phyloP scores from a whole-genome alignment of 2,113 vertebrate species.

The Pyxicephalus adspersus region DNA sequence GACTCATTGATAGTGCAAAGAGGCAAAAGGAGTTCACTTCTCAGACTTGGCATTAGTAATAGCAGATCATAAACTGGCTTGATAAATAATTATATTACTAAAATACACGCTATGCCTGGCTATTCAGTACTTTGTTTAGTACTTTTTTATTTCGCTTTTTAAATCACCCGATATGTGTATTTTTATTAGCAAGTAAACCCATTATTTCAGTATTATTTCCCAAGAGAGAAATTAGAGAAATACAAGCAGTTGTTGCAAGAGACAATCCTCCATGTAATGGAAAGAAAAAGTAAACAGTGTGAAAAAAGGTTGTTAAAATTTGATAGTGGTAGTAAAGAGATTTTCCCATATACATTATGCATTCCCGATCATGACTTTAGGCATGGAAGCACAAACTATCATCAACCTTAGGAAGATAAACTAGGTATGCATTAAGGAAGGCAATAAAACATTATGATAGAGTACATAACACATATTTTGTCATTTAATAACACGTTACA shows the following conservation, averaged over 20 bases:
- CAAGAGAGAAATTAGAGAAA: conserved; percentile 47
- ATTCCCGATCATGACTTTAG: conserved; percentile 16
- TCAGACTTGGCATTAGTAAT: background rate
- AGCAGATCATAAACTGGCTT: background rate
- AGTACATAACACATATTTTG: too few relatives aligned
- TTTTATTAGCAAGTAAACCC: conserved; percentile 41
- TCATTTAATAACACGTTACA: too few relatives aligned
- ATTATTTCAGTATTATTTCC: conserved; percentile 50
- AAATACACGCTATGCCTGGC: background rate
- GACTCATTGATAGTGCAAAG: background rate
- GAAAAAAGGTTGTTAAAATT: conserved; percentile 49
- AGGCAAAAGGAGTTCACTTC: background rate
- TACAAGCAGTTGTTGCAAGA: conserved; percentile 14
- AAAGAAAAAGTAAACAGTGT: conserved; percentile 24
- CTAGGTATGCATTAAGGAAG: conserved; percentile 8
- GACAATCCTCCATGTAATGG: conserved; percentile 17
- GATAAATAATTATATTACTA: background rate
- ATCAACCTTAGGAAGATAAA: conserved; percentile 23
- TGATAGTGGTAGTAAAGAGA: conserved; percentile 27
- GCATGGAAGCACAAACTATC: background rate
- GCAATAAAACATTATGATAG: background rate
- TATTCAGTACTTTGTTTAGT: background rate
- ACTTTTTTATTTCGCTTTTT: background rate
- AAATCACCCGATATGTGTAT: conserved; percentile 7
- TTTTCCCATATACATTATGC: background rate